Percentiles rank a stretch among this genome's conserved stretches.
phyloP scores from a whole-genome alignment of 2,113 vertebrate genomes.

The Charadrius vociferus region DNA sequence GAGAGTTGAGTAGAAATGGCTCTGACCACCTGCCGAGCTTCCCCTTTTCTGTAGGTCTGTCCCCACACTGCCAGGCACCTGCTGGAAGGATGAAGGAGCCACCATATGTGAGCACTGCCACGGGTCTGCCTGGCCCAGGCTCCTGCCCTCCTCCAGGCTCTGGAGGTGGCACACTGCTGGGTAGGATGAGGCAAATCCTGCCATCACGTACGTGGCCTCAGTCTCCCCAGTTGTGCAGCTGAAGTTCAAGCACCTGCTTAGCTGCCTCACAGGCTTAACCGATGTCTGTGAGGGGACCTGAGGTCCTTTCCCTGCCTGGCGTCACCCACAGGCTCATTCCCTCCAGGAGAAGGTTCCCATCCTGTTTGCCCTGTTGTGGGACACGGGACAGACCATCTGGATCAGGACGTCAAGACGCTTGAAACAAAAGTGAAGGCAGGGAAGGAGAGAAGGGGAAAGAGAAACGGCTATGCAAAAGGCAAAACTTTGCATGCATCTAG shows the following conservation, averaged over 20 bases:
- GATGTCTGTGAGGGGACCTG: neutral
- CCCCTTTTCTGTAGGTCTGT: neutral
- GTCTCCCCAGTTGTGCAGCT: neutral
- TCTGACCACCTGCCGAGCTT: neutral
- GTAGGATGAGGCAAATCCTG: neutral
- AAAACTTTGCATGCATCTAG: neutral
- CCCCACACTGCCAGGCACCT: neutral
- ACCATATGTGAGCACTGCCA: accelerated
- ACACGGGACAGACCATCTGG: neutral
- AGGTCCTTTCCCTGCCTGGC: neutral
- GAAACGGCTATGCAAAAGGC: neutral
- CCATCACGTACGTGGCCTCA: neutral
- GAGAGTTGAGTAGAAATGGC: neutral
- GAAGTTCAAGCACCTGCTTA: neutral
- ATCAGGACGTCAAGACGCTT: neutral
- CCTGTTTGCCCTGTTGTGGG: neutral
- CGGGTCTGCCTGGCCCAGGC: neutral
- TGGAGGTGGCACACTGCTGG: neutral
- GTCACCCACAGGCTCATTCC: neutral
- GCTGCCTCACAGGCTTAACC: neutral
- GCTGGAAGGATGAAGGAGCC: neutral
- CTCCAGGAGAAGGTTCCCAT: neutral
- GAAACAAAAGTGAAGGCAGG: neutral
- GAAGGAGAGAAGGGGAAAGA: neutral
- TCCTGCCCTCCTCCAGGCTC: neutral